A percentile compares a stretch with the other conserved stretches of the same genome.
These are phyloP conservation scores for Euwallacea similis DNA, from an alignment of 1,140 invertebrate species.

Conservation along the genomic window DNA sequence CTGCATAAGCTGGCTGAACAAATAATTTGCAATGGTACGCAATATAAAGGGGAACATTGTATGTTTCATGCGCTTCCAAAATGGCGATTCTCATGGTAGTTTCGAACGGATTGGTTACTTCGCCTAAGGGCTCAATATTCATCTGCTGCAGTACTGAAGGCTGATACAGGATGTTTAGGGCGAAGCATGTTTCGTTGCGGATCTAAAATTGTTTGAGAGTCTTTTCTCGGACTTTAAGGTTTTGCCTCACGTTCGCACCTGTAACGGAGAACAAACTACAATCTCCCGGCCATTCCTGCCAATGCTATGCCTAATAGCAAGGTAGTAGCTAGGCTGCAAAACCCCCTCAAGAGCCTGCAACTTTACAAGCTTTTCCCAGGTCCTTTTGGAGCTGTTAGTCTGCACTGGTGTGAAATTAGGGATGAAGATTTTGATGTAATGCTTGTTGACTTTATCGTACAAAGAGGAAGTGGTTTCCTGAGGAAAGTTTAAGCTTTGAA, in stretches of 20 bases:
- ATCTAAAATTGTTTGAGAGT: slow-evolving; percentile 58
- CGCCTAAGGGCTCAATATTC: slow-evolving; percentile 63
- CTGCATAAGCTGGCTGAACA: slow-evolving; percentile 72
- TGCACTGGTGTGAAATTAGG: slow-evolving; percentile 70
- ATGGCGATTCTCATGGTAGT: slow-evolving; percentile 72
- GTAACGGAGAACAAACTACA: slow-evolving; percentile 71
- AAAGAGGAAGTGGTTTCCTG: slow-evolving; percentile 59
- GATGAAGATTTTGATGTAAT: slow-evolving; percentile 64
- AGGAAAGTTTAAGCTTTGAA: slow-evolving; percentile 53
- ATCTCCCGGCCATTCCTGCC: slow-evolving; percentile 47
- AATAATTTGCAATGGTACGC: slow-evolving; percentile 80
- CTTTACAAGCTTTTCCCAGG: slow-evolving; percentile 69
- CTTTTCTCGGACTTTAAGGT: too few relatives aligned
- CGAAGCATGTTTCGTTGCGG: slow-evolving; percentile 75
- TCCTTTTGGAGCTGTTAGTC: slow-evolving; percentile 70
- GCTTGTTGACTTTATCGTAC: slow-evolving; percentile 62
- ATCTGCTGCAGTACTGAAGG: slow-evolving; percentile 68
- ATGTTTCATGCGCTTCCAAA: slow-evolving; percentile 72
- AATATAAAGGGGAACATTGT: slow-evolving; percentile 74
- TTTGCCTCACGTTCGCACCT: slow-evolving; percentile 57
- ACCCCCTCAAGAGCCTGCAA: slow-evolving; percentile 55
- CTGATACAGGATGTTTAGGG: slow-evolving; percentile 74
- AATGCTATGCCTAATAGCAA: slow-evolving; percentile 47
- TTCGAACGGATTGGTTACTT: slow-evolving; percentile 75
- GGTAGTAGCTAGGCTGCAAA: slow-evolving; percentile 42